Evolutionary conservation across 2,888 invertebrate genomes (phyloP), one percentile per base, ranked within the genome.

Genomic region (Sphaerophoria taeniata): DNA sequence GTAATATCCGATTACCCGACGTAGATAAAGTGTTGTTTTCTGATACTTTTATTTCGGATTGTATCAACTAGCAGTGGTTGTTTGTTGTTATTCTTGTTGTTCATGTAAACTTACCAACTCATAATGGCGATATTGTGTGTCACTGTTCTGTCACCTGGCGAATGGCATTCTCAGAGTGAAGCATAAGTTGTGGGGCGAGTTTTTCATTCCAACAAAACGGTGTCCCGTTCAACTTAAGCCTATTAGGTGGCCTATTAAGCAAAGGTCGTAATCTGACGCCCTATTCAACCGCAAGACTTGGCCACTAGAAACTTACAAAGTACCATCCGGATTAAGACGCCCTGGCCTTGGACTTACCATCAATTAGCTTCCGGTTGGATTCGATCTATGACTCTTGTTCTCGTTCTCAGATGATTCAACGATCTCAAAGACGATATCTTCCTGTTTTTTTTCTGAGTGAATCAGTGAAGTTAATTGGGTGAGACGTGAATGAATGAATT

Each of bases 161-260:
- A 69, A 31, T 83, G 47, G 12, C 55, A 56, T 73, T 65, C 56
- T 16, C 36, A 34, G 36, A 16, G 51, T 16, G 14, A 4, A 12
- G 12, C 6, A 36, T 33, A 24, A 49, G 16, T 4, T 45, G 56
- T 74, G 73, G 65, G 69, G 72, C 72, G 63, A 70, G 39, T 71
- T 61, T 31, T 49, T 53, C 49, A 43, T 75, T 45, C 12, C 71
- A 79, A 43, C 11, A 12, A 16, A 16, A 16, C 60, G 12, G 91
- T 91, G 91, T 92, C 92, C 89, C 90, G 90, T 91, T 91, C 90
- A 89, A 89, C 87, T 87, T 90, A 91, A 91, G 90, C 91, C 91
- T 90, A 91, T 91, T 92, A 90, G 88, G 88, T 88, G 87, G 88
- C 75, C 77, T 87, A 87, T 86, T 87, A 86, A 82, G 49, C 77